Base-by-base conservation (phyloP, 2,113 vertebrate genomes). In the Daphoenositta chrysoptera region DNA sequence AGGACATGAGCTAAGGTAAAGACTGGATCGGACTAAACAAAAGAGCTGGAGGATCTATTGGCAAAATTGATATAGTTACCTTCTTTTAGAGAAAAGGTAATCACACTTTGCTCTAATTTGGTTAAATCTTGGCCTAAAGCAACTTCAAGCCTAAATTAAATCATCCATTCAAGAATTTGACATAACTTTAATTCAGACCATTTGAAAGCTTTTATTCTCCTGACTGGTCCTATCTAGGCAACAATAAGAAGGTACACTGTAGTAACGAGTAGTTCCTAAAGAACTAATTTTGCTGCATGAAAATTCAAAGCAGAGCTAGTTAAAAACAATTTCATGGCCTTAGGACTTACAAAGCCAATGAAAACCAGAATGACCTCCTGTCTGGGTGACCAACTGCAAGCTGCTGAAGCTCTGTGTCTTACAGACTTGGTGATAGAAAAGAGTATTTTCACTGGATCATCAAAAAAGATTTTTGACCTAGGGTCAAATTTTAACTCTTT, bases 401-500 rank as follows among this genome's bases (percentile, higher is more conserved):
- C 30, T 77, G 47, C 12, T 72, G 42, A 63, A 90, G 6, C 13
- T 80, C 40, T 51, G 9, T 77, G 39, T 81, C 35, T 87, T 83
- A 57, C 14, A 63, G 68, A 39, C 18, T 86, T 94, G 58, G 45
- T 90, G 63, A 94, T 10, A 89, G 63, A 86, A 76, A 85, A 88
- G 54, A 5, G 1, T 35, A 81, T 92, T 96, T 94, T 95, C 64
- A 63, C 33, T 60, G 30, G 47, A 47, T 93, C 64, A 68, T 90
- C 76, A 78, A 68, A 88, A 89, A 45, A 1, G 2, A 4, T 66
- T 69, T 89, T 73, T 94, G 69, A 94, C 56, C 47, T 71, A 54
- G 31, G 77, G 72, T 90, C 60, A 87, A 75, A 44, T 92, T 90
- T 96, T 93, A 92, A 70, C 47, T 78, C 39, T 90, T 87, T 94